Evolutionary conservation across 2,888 invertebrate species (phyloP), one percentile per base, ranked within the genome.

Genomic region (Drosophila neotestacea): DNA sequence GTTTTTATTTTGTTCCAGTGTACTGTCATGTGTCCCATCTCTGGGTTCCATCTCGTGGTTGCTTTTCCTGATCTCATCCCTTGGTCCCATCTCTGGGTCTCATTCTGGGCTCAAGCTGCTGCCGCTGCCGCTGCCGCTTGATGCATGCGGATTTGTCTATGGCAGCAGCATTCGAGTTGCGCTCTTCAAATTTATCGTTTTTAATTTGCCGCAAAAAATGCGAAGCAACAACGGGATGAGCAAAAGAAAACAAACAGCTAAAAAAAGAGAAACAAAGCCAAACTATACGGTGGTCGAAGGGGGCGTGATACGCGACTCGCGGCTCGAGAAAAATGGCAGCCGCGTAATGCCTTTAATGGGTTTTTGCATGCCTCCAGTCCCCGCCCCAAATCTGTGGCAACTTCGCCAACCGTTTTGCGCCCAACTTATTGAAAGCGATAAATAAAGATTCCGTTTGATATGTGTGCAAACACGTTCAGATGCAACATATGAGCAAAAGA

Each of bases 371-470:
- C 68, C 73, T 22, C 34, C 48, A 16, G 58, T 70, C 10, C 13
- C 38, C 44, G 22, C 13, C 44, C 30, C 30, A 30, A 70, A 74
- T 78, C 70, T 70, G 64, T 56, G 63, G 59, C 51, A 44, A 39
- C 69, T 41, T 32, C 28, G 48, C 46, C 61, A 52, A 58, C 71
- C 61, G 68, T 63, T 78, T 74, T 79, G 82, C 72, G 75, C 70
- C 87, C 32, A 82, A 84, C 86, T 89, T 91, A 91, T 90, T 90
- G 90, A 87, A 84, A 84, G 83, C 90, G 74, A 90, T 90, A 90
- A 91, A 90, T 91, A 91, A 88, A 89, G 90, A 86, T 91, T 85
- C 76, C 61, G 69, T 68, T 56, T 74, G 75, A 84, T 82, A 73
- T 54, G 73, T 72, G 66, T 22, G 69, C 66, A 55, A 54, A 16